Percentiles rank a stretch among this genome's conserved stretches.
Conservation (phyloP, 2,888 invertebrate species). For the Oxystoma pomonae region DNA sequence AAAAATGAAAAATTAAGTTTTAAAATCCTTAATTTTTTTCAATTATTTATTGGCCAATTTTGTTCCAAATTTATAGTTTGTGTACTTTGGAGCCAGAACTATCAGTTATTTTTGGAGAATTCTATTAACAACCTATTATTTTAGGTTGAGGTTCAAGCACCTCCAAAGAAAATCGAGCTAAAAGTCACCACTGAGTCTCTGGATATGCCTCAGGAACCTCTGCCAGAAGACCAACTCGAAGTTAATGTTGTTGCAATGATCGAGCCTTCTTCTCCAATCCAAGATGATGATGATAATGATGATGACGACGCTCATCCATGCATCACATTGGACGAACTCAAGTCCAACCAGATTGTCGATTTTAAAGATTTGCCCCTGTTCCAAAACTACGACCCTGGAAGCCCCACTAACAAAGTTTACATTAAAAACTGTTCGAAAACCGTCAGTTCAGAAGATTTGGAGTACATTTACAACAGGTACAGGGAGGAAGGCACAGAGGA, state of each 20-base stretch:
- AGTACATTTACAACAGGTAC: constrained; percentile 61
- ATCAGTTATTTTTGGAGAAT: no score
- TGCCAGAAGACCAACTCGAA: not conserved
- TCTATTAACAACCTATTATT: no score
- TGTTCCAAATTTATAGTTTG: no score
- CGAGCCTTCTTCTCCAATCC: constrained; percentile 12
- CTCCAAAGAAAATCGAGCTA: constrained; percentile 51
- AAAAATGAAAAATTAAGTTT: no score
- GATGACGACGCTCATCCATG: constrained; percentile 35
- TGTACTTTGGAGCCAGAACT: no score
- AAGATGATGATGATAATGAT: constrained; percentile 25
- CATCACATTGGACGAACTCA: constrained; percentile 62
- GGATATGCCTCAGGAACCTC: constrained; percentile 23
- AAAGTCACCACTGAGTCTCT: constrained; percentile 45
- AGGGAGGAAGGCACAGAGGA: constrained; percentile 29
- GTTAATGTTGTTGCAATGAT: not conserved
- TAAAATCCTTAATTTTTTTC: no score
- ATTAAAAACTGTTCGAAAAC: constrained; percentile 87
- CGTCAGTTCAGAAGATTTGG: constrained; percentile 69
- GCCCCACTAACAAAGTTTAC: constrained; percentile 80
- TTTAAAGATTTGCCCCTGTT: constrained; percentile 73
- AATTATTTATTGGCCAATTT: not conserved
- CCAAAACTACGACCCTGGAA: constrained; percentile 80
- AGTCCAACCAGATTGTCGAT: constrained; percentile 68
- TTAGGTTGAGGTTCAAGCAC: constrained; percentile 40